Evolutionary conservation across 2,113 vertebrate species (phyloP), one percentile per base, ranked within the genome.

Genomic region (Cairina moschata): DNA sequence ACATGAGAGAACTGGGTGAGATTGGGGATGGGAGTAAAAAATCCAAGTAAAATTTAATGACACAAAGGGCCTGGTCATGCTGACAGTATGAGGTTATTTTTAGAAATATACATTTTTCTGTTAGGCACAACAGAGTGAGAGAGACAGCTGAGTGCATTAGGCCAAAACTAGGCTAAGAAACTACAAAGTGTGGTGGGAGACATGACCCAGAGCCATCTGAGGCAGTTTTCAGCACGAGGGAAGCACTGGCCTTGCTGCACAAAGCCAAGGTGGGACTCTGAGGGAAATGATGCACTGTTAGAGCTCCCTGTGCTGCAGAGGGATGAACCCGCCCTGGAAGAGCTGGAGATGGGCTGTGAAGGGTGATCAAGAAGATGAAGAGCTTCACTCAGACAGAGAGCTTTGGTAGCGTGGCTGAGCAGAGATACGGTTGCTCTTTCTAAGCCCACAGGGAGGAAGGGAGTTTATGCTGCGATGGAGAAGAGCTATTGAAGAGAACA

Each of bases 401-500:
- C 77, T 89, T 62, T 78, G 85, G 82, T 56, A 67, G 56, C 0
- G 0, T 60, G 80, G 73, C 91, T 91, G 65, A 86, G 91, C 84
- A 81, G 83, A 93, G 68, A 67, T 75, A 23, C 4, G 36, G 68
- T 11, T 87, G 81, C 74, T 95, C 76, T 73, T 69, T 69, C 77
- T 71, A n/a, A 92, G 60, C 81, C 91, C 84, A 36, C 69, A 38
- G 93, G 84, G 81, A 95, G 60, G 81, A 80, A 76, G 59, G 44
- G 50, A 89, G 87, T 78, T 94, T 36, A 36, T 75, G 81, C 91
- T 94, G 87, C 0, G 3, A 55, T 40, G 42, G 60, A 1, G 1
- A 95, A 84, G 86, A 80, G 91, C 76, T 77, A 81, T 82, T 78
- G 90, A 86, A 82, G 83, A 94, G 85, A 69, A 91, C 55, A 88